phyloP scores from a whole-genome alignment of 2,113 vertebrate genomes.

The Morphnarchus princeps region DNA sequence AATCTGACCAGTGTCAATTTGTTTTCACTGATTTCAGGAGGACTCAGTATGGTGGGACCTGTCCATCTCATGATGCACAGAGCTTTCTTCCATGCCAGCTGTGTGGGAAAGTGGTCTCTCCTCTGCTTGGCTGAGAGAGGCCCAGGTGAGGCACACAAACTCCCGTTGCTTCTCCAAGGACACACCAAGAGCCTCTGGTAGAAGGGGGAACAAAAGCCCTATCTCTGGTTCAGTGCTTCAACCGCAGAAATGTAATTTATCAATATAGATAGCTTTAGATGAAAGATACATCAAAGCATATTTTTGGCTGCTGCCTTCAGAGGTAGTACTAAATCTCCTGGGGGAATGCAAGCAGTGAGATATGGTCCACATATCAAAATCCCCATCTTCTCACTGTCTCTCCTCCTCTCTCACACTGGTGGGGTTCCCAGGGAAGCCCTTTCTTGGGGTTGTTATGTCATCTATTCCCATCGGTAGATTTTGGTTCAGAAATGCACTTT shows the following conservation, averaged over 20 bases:
- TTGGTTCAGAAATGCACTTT: constrained; percentile 4
- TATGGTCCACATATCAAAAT: constrained; percentile 1
- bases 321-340: neutral
- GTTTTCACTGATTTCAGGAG: neutral
- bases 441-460: neutral
- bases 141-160: neutral
- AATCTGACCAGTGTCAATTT: neutral
- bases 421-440: neutral
- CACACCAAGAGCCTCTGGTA: neutral
- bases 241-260: neutral
- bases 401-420: neutral
- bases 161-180: neutral
- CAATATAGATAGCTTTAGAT: constrained; percentile 7
- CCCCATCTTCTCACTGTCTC: neutral
- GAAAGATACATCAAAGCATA: constrained; percentile 33
- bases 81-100: neutral
- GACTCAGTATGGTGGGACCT: neutral
- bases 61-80: neutral
- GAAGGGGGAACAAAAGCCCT: neutral
- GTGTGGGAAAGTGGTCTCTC: neutral
- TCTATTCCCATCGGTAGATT: neutral
- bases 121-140: neutral
- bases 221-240: constrained; percentile 3
- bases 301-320: constrained; percentile 25
- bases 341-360: neutral